A percentile compares a stretch with the other conserved stretches of the same genome.
These are phyloP conservation scores for Erpornis zantholeuca DNA, from an alignment of 2,113 vertebrate species.

Conservation along the genomic window DNA sequence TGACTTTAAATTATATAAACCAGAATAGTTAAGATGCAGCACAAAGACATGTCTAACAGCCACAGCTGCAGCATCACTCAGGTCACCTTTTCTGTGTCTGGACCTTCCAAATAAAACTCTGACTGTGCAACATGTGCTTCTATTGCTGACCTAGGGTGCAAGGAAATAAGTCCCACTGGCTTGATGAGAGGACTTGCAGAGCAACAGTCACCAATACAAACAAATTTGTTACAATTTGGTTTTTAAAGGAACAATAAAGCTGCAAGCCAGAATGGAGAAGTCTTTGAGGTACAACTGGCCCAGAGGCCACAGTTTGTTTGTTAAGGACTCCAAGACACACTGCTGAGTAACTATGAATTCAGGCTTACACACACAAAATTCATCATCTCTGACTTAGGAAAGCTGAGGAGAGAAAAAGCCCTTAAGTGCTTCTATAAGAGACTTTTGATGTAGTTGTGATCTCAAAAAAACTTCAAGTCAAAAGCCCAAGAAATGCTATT, in stretches of 20 bases:
- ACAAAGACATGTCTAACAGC: neutral
- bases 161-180: neutral
- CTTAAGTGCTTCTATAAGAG: slow-evolving; percentile 23
- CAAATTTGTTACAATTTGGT: neutral
- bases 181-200: neutral
- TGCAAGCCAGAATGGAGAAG: neutral
- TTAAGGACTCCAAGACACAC: neutral
- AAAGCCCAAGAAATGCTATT: slow-evolving; percentile 52
- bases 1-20: neutral
- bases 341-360: slow-evolving; percentile 5
- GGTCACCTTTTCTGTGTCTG: neutral
- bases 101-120: neutral
- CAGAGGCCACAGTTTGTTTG: neutral
- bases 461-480: slow-evolving; percentile 25
- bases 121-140: neutral
- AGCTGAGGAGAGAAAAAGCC: slow-evolving; percentile 7
- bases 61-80: neutral
- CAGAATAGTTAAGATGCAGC: neutral
- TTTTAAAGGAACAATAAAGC: neutral
- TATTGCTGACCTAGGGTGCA: neutral
- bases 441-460: neutral
- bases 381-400: slow-evolving; percentile 9
- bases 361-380: neutral
- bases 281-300: neutral
- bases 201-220: neutral